Evolutionary conservation across 2,797 vertebrate genomes (phyloP), one percentile per base, ranked within the genome.

Genomic region (Microctenopoma stevenorrisi): DNA sequence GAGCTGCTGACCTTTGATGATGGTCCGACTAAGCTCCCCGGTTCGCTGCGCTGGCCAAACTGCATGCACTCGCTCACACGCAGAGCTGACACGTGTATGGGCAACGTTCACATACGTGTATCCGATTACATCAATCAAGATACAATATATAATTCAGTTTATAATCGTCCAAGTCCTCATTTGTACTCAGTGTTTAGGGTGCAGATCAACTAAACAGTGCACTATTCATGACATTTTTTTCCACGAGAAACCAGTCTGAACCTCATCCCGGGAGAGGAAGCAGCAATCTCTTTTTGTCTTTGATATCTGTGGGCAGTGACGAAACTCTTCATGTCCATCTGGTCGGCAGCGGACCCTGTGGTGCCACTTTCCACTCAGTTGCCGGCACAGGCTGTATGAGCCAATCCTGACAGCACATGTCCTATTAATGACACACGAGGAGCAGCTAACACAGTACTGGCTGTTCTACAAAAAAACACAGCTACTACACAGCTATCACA

Each of bases 1-100:
- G 82, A 81, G 85, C 84, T 82, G 85, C 81, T 90, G 91, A 91
- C 91, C 90, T 92, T 91, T 91, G 89, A 92, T 90, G 89, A 91
- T 89, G 79, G 83, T 82, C 85, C 59, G 79, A 88, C 81, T 70
- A 80, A 88, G 82, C 80, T 83, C 82, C 73, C 75, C 78, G 88
- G 87, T 84, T 87, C 83, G 81, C 70, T 88, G 79, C 83, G 72
- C 64, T 74, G 80, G 86, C 82, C 85, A 83, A 80, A 82, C 72
- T 64, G 63, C 60, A 54, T n/a, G 33, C 61, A 59, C 40, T 25
- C 65, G 55, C 73, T 42, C 43, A 7, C 13, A 61, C 26, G 30
- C 22, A 35, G 44, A 0, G n/a, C 59, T 11, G 57, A 74, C 63
- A 54, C 62, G 65, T 43, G 77, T 16, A 51, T 71, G 64, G 59